Percentiles rank a stretch among this genome's conserved stretches.
Evolutionary conservation across 2,113 vertebrate species (phyloP).

Genomic region (Gorsachius goisagi): DNA sequence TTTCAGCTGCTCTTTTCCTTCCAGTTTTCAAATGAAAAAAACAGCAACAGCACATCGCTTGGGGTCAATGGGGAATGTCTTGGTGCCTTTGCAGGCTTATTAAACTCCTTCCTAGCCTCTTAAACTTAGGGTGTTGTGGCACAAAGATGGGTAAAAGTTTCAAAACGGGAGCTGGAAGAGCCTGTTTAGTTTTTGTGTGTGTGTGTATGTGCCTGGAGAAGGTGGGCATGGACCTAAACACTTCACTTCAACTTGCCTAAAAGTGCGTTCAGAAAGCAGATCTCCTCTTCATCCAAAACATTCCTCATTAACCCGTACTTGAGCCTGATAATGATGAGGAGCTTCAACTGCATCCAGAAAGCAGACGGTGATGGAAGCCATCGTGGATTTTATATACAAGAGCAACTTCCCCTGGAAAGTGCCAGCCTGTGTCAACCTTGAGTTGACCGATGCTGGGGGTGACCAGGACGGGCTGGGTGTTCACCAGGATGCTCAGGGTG

Average conservation of each 20-base stretch:
- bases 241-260: background rate
- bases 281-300: background rate
- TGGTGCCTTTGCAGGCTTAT: background rate
- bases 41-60: accelerated
- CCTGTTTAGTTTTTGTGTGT: background rate
- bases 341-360: background rate
- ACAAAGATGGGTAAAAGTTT: background rate
- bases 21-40: background rate
- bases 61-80: background rate
- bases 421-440: background rate
- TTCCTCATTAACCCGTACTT: background rate
- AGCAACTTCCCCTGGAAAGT: background rate
- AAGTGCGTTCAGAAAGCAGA: background rate
- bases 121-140: background rate
- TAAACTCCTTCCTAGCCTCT: background rate
- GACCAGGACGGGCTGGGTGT: background rate
- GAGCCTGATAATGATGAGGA: background rate
- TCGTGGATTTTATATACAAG: background rate
- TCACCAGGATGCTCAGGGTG: background rate
- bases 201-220: background rate
- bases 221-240: background rate
- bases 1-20: background rate
- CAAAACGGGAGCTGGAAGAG: background rate
- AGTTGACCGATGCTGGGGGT: accelerated
- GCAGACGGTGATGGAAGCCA: background rate